These are phyloP conservation scores for Nephotettix cincticeps DNA, from an alignment of 1,140 invertebrate species.

Conservation along the genomic window DNA sequence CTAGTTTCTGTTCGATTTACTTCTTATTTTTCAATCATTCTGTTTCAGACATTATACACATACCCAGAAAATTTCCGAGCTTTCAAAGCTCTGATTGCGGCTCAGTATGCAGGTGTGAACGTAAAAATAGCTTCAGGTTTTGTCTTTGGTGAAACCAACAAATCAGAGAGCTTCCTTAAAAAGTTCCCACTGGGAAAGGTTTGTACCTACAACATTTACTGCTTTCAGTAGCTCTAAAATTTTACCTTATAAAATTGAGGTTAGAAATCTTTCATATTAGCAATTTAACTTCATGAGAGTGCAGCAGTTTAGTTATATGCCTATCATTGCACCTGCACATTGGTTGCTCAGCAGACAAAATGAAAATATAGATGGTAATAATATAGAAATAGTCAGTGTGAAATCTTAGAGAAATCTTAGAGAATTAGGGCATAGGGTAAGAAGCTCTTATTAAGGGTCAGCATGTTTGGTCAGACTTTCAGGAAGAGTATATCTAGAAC, in stretches of 20 bases:
- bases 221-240: conserved; percentile 69
- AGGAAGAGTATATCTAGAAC: too few relatives aligned
- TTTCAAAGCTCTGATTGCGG: conserved; percentile 91
- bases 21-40: not conserved
- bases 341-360: too few relatives aligned
- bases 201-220: conserved; percentile 37
- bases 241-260: not conserved
- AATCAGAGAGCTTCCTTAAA: conserved; percentile 78
- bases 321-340: too few relatives aligned
- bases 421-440: too few relatives aligned
- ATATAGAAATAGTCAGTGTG: too few relatives aligned
- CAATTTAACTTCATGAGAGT: too few relatives aligned
- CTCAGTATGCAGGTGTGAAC: conserved; percentile 88
- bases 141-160: conserved; percentile 93
- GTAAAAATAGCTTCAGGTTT: conserved; percentile 84
- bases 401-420: too few relatives aligned
- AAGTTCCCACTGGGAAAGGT: conserved; percentile 97
- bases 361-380: too few relatives aligned
- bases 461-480: too few relatives aligned
- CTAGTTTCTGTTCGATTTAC: not conserved
- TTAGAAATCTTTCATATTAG: too few relatives aligned
- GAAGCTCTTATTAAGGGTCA: too few relatives aligned
- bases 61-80: conserved; percentile 95
- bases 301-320: too few relatives aligned
- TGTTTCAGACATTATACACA: conserved; percentile 78